Evolutionary conservation across 2,797 vertebrate genomes (phyloP).

Genomic region (Arnoldichthys spilopterus): DNA sequence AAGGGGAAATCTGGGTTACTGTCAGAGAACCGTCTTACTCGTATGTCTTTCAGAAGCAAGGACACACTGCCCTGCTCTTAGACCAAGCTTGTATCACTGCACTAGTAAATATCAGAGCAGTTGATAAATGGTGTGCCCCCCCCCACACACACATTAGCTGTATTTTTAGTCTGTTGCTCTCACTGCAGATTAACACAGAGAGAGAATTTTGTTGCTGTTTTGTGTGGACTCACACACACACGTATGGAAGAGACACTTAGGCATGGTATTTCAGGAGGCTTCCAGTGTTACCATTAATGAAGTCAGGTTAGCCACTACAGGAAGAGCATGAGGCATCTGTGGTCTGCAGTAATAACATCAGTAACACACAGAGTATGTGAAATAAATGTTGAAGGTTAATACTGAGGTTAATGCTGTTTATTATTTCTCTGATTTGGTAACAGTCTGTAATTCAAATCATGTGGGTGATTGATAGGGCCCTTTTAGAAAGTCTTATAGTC

Average conservation of each 20-base stretch:
- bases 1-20: neutral
- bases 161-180: conserved; percentile 80
- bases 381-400: neutral
- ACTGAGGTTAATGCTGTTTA: neutral
- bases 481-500: neutral
- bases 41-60: conserved; percentile 36
- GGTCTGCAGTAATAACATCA: neutral
- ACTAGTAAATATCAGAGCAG: conserved; percentile 21
- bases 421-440: neutral
- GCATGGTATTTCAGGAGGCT: conserved; percentile 9
- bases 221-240: conserved; percentile 16
- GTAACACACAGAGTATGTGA: neutral
- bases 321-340: too few relatives aligned
- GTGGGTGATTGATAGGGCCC: neutral
- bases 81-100: conserved; percentile 7
- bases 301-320: conserved; percentile 1
- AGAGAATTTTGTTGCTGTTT: neutral
- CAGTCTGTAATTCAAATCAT: neutral
- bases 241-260: conserved; percentile 30
- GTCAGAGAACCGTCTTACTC: neutral
- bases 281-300: conserved; percentile 1
- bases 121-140: conserved; percentile 63
- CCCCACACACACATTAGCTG: conserved; percentile 65
- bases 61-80: conserved; percentile 31
- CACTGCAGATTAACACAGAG: conserved; percentile 50